These are phyloP conservation scores for Pipistrellus pipistrellus DNA, from an alignment of 2,797 vertebrate genomes.

Conservation along the genomic window DNA sequence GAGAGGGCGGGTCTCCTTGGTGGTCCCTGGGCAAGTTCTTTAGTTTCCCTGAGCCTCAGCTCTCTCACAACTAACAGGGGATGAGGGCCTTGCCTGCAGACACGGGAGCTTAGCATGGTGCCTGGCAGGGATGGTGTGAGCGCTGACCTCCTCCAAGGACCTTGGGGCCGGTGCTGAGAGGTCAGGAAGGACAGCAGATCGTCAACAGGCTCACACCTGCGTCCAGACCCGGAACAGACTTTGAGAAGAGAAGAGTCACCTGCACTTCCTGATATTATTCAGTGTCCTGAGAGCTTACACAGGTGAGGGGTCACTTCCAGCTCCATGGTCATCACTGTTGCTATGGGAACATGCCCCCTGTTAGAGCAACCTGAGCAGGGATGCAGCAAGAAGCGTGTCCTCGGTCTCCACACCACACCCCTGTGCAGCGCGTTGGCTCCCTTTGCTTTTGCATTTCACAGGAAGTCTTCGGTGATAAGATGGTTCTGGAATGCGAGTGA, in stretches of 20 bases:
- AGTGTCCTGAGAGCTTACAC: background rate
- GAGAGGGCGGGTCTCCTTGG: background rate
- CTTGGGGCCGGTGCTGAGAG: accelerated
- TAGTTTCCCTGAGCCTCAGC: background rate
- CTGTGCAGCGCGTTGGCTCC: accelerated
- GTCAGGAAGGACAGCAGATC: background rate
- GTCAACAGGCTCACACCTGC: accelerated
- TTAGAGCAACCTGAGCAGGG: background rate
- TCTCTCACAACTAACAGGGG: background rate
- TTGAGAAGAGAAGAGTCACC: background rate
- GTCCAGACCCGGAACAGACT: accelerated
- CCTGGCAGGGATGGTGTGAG: too few species aligned
- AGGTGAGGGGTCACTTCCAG: background rate
- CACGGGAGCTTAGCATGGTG: accelerated
- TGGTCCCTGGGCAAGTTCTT: background rate
- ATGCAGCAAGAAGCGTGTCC: accelerated
- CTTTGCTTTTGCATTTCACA: background rate
- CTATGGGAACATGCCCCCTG: background rate
- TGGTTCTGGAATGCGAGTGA: background rate
- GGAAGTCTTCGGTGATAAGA: background rate
- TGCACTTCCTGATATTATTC: background rate
- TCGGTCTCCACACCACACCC: background rate
- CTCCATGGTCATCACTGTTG: background rate
- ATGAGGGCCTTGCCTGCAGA: background rate
- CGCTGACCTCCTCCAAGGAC: background rate